Base-by-base conservation (phyloP, 2,888 invertebrate genomes). In the Saturnia japonica region DNA sequence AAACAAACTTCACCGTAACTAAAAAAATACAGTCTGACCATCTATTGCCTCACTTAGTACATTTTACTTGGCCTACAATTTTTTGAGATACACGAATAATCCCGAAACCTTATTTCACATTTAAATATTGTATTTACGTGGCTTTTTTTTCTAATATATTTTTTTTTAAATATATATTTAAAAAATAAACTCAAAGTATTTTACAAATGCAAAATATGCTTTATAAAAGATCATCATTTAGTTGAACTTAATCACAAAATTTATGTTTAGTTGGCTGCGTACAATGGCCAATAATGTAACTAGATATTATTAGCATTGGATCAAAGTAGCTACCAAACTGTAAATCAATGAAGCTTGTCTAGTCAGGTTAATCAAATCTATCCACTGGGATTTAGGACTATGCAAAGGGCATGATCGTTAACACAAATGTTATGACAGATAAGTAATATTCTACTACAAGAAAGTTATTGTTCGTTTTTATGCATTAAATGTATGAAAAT, bases 291-390 rank as follows among this genome's bases (percentile, higher is more conserved):
- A 57, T 67, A 70, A 43, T 67, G 42, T 51, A 54, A 73, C 72
- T 73, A 79, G 83, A 87, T 88, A 85, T 85, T 82, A 80, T 85
- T 82, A 80, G 82, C 80, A 77, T 76, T 83, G 89, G 88, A 89
- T 91, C 91, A 90, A 89, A 91, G 88, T 90, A 87, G 88, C 91
- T 88, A 83, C 89, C 88, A 86, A 88, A 90, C 91, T 85, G 90
- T 92, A 93, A 93, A 94, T 92, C 93, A 93, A 93, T 93, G 90
- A 86, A 90, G 89, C 87, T 88, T 88, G 93, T 93, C 93, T 94
- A 91, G 93, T 91, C 91, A 88, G 89, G 93, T 93, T 93, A 94
- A 93, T 93, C 93, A 93, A 94, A 93, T 91, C 88, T 91, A 91
- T 88, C 90, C 90, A 83, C 83, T 83, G 84, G 86, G 88, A 89